Conservation (phyloP, 1,140 invertebrate genomes). For the Bombus superbus region DNA sequence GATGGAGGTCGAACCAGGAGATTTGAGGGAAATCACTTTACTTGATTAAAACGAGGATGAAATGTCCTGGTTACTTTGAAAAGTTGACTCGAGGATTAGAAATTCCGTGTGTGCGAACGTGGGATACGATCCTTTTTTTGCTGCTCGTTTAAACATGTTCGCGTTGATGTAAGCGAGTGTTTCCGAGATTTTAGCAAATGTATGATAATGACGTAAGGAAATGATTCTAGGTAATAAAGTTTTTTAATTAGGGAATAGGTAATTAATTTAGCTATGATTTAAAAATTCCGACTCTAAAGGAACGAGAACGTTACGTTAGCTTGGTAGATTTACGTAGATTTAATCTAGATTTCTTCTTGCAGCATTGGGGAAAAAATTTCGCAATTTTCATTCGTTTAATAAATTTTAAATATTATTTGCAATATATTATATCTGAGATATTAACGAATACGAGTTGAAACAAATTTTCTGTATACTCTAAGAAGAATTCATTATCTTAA, state of each 20-base stretch:
- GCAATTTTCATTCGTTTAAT: neutral
- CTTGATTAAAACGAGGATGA: conserved; percentile 15
- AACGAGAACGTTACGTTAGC: neutral
- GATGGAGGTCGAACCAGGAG: neutral
- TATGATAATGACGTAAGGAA: neutral
- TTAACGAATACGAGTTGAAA: neutral
- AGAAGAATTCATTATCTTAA: no score
- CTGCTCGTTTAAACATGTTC: no score
- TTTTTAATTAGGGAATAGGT: neutral
- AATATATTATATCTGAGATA: neutral
- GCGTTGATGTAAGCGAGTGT: neutral
- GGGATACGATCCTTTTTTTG: no score
- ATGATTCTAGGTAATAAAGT: neutral
- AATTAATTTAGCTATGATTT: conserved; percentile 4
- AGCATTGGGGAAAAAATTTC: neutral
- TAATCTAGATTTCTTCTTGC: neutral
- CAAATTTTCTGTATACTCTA: no score
- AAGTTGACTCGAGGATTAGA: neutral
- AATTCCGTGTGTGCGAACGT: neutral
- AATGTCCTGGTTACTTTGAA: neutral
- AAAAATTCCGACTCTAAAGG: neutral
- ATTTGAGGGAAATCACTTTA: conserved; percentile 25
- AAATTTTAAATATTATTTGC: neutral
- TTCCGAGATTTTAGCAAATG: neutral
- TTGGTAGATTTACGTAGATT: neutral